phyloP scores from a whole-genome alignment of 92 coral and sea anemone species.

The Actinostola sp. region DNA sequence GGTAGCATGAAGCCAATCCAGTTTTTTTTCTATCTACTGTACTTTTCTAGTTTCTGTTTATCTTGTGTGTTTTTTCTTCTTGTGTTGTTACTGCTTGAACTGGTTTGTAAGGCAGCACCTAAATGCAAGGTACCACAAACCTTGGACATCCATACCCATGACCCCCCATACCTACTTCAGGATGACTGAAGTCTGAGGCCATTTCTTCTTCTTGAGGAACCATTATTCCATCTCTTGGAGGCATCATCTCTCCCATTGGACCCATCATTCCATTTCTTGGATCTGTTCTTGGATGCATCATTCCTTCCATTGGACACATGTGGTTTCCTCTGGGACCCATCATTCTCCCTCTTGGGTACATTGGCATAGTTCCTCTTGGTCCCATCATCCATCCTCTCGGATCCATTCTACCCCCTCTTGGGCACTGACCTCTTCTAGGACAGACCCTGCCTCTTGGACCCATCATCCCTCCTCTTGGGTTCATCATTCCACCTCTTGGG shows the following conservation, averaged over 20 bases:
- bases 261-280: slow-evolving; percentile 5
- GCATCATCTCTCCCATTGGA: slow-evolving; percentile 7
- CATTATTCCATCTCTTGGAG: background rate
- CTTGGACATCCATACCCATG: background rate
- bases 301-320: background rate
- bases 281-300: slow-evolving; percentile 16
- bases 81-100: background rate
- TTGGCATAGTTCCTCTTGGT: slow-evolving; percentile 28
- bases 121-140: background rate
- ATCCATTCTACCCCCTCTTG: background rate
- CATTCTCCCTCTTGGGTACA: slow-evolving; percentile 19
- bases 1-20: slow-evolving; percentile 23
- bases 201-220: background rate
- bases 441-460: slow-evolving; percentile 14
- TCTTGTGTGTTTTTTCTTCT: slow-evolving; percentile 1
- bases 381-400: slow-evolving; percentile 3
- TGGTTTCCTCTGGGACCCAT: background rate
- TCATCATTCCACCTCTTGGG: slow-evolving; percentile 23
- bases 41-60: background rate
- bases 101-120: too few relatives aligned
- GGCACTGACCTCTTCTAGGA: slow-evolving; percentile 8
- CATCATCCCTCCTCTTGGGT: background rate
- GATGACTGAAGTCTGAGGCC: background rate
- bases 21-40: slow-evolving; percentile 1
- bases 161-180: slow-evolving; percentile 11